A percentile compares a stretch with the other conserved stretches of the same genome.
Evolutionary conservation across 30 jellyfish, hydroid and myxozoan genomes (phyloP).

Genomic region (Phacellophora camtschatica): DNA sequence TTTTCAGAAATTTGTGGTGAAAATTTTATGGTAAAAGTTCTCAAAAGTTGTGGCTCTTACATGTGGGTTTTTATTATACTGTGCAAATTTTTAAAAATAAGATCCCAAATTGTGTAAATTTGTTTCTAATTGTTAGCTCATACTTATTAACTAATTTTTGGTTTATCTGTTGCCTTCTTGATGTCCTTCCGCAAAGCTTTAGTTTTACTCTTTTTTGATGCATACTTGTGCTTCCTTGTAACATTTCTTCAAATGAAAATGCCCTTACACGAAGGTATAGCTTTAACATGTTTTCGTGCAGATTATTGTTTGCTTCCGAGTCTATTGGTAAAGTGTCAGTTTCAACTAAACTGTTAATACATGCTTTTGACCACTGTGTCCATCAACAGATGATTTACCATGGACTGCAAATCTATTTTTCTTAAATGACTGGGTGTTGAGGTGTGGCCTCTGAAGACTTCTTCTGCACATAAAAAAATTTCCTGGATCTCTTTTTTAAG

Average conservation of each 20-base stretch:
- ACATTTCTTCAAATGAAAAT: background rate
- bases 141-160: too few relatives aligned
- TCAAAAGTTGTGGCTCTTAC: too few relatives aligned
- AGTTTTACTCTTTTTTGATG: slow-evolving; percentile 4
- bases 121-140: too few relatives aligned
- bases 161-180: slow-evolving; percentile 17
- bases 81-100: too few relatives aligned
- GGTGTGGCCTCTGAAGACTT: background rate
- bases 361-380: background rate
- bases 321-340: background rate
- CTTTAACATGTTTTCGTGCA: slow-evolving; percentile 17
- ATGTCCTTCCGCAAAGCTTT: slow-evolving; percentile 31
- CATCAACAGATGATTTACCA: background rate
- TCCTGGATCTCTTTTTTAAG: background rate
- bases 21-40: too few relatives aligned
- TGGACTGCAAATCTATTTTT: background rate
- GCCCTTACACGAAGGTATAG: slow-evolving; percentile 13
- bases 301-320: background rate
- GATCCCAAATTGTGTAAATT: too few relatives aligned
- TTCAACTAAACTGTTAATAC: background rate
- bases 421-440: background rate
- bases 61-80: too few relatives aligned
- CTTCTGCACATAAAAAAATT: slow-evolving; percentile 6
- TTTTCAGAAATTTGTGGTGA: too few relatives aligned
- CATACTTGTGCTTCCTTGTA: slow-evolving; percentile 2